Base-by-base conservation (phyloP, 2,113 vertebrate genomes). In the Oenanthe melanoleuca region DNA sequence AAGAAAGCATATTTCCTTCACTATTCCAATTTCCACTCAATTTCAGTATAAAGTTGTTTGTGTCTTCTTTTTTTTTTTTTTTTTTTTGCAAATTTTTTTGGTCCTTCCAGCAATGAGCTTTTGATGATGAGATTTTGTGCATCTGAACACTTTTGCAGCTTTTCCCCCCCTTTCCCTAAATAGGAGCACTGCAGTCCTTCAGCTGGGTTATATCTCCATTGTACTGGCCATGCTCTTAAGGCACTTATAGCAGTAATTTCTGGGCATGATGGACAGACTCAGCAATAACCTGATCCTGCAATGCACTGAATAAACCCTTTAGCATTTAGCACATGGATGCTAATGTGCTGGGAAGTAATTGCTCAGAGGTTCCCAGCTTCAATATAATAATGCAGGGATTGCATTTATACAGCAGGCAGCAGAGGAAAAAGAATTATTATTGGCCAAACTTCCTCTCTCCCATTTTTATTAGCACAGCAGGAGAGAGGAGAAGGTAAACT, bases 291-390 rank as follows among this genome's bases (percentile, higher is more conserved):
- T 89, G 88, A 95, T 96, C 92, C 82, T 92, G 93, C 94, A 86
- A 82, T 96, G 94, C 97, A 97, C 96, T 95, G 98, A 98, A 96
- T 95, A 96, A 96, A 97, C 88, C 94, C 95, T 97, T 98, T 96
- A 97, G 96, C 97, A 94, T 97, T 98, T 97, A 97, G 94, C 92
- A 81, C 50, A 64, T 49, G 81, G 95, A 96, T 13, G 80, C 93
- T 97, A 96, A 97, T 97, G 96, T 82, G 93, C 92, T 90, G 86
- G 69, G 70, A 95, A 96, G 91, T 97, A 97, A 97, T 97, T 98
- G 96, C 96, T 97, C 74, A 90, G 96, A 95, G 96, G 97, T 96
- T 96, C 89, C 86, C 87, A 87, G 95, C 89, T 94, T 91, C 96
- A 88, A 91, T 91, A 96, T 94, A 95, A 95, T 96, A 97, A 96